A percentile compares a stretch with the other conserved stretches of the same genome.
phyloP scores from a whole-genome alignment of 2,797 vertebrate species.

The Smutsia temminckii region DNA sequence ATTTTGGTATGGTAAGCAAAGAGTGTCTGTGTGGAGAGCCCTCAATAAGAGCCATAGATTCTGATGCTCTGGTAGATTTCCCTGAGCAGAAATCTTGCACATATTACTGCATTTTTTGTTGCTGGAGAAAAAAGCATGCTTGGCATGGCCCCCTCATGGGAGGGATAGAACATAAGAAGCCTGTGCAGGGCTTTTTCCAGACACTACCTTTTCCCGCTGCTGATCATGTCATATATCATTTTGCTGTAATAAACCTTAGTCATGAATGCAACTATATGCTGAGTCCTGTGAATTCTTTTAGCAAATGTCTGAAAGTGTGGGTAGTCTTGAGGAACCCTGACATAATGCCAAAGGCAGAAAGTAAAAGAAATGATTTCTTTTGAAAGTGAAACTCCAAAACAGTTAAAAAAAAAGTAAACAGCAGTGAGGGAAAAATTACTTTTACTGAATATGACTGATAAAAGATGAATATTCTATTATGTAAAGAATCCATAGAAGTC shows the following conservation, averaged over 20 bases:
- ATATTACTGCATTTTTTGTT: background rate
- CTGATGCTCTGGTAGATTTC: background rate
- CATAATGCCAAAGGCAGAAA: background rate
- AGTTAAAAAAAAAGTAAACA: background rate
- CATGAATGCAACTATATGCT: background rate
- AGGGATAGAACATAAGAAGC: background rate
- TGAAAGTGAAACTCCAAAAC: background rate
- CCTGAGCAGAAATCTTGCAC: background rate
- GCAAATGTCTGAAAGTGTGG: background rate
- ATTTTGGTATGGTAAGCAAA: background rate
- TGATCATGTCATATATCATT: background rate
- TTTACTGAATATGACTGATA: slow-evolving; percentile 6
- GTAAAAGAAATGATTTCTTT: background rate
- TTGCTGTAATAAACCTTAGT: slow-evolving; percentile 4
- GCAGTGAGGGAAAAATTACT: background rate
- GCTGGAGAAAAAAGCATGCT: background rate
- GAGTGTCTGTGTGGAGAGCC: background rate
- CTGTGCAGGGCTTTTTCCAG: background rate
- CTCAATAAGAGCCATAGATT: background rate
- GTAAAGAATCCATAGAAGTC: background rate
- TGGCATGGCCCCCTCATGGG: background rate
- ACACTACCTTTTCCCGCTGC: background rate
- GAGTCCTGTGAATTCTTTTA: background rate
- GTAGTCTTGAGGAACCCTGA: background rate
- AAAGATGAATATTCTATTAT: background rate